These are phyloP conservation scores for Muraenolepis orangiensis DNA, from an alignment of 2,797 vertebrate genomes.

Conservation along the genomic window DNA sequence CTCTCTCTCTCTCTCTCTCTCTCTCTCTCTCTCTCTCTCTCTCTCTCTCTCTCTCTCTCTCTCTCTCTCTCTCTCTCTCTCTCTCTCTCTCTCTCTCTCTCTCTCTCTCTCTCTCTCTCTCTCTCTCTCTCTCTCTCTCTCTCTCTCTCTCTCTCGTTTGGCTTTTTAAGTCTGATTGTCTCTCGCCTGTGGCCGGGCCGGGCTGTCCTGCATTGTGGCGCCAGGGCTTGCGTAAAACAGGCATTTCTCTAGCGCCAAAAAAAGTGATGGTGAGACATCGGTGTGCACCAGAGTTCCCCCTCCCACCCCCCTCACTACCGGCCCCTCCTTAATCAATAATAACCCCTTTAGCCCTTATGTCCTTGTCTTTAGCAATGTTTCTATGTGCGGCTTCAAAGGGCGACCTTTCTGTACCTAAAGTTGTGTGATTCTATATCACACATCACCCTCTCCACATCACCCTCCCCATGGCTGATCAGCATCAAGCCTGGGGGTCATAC, in stretches of 20 bases:
- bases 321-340: slow-evolving; percentile 19
- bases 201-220: slow-evolving; percentile 97
- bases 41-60: slow-evolving; percentile 26
- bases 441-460: too few relatives aligned
- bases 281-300: slow-evolving; percentile 76
- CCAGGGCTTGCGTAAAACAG: slow-evolving; percentile 99
- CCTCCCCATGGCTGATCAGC: too few relatives aligned
- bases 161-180: slow-evolving; percentile 91
- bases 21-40: slow-evolving; percentile 30
- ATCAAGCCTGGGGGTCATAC: too few relatives aligned
- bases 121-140: slow-evolving; percentile 12
- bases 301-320: slow-evolving; percentile 45
- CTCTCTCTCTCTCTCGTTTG: slow-evolving; percentile 71
- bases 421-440: too few relatives aligned
- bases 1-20: slow-evolving; percentile 43
- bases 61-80: slow-evolving; percentile 24
- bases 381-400: too few relatives aligned
- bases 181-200: slow-evolving; percentile 87
- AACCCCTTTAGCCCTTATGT: too few relatives aligned
- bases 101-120: neutral
- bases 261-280: slow-evolving; percentile 94
- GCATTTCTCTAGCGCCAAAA: slow-evolving; percentile 98
- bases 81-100: slow-evolving; percentile 10
- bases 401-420: too few relatives aligned
- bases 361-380: too few relatives aligned